Evolutionary conservation across 1,140 invertebrate species (phyloP).

Genomic region (Anastrepha obliqua): DNA sequence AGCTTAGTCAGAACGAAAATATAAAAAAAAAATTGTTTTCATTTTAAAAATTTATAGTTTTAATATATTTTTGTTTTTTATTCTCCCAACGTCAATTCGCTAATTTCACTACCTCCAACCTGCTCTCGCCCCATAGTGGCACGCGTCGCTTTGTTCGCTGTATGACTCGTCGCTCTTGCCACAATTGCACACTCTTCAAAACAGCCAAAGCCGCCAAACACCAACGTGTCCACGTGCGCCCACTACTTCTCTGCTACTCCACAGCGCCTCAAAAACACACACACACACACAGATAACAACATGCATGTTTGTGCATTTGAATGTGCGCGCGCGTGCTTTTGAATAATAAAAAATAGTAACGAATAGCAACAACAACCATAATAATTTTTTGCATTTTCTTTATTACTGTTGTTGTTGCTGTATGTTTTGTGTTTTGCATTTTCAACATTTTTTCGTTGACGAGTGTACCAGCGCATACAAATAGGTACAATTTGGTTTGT

Average conservation of each 20-base stretch:
- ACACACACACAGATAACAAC: not conserved
- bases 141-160: not conserved
- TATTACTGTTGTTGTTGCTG: not conserved
- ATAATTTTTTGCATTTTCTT: not conserved
- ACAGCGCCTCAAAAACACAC: not conserved
- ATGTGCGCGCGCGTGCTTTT: slow-evolving; percentile 39
- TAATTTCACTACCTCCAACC: too few species aligned
- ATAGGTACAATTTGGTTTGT: not conserved
- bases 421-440: slow-evolving; percentile 40
- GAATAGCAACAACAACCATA: slow-evolving; percentile 30
- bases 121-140: not conserved
- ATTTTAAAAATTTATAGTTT: too few species aligned
- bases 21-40: too few species aligned
- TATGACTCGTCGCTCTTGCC: not conserved
- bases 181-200: slow-evolving; percentile 50
- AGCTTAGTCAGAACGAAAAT: too few species aligned
- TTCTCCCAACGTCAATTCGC: not conserved
- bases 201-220: slow-evolving; percentile 37
- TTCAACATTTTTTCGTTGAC: slow-evolving; percentile 10
- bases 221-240: not conserved
- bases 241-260: slow-evolving; percentile 13
- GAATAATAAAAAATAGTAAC: slow-evolving; percentile 38
- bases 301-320: not conserved
- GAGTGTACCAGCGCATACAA: not conserved
- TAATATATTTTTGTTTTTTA: not conserved